Base-by-base conservation (phyloP, 2,888 invertebrate species). In the Euproctis similis region DNA sequence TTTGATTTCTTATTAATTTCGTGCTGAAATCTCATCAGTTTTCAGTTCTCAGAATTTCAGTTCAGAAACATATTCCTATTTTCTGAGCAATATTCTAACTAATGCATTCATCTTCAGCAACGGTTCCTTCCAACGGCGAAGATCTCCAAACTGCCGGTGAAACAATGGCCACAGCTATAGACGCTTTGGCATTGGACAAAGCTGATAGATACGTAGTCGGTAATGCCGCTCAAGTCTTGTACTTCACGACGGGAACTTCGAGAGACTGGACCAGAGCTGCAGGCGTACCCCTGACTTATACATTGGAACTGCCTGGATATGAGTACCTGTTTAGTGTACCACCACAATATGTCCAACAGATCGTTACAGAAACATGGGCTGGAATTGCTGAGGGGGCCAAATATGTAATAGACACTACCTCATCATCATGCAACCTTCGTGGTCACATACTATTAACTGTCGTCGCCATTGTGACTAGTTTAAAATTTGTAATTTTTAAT, bases 261-360 rank as follows among this genome's bases (percentile, higher is more conserved):
- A 87, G 89, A 38, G 92, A 92, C 62, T 92, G 89, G 86, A 88
- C 89, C 0, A 85, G 86, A 41, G 88, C 77, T 8, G 78, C 70
- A 1, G 86, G 86, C 0, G 73, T 90, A 28, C 86, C 87, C 0
- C 69, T 89, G 16, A 82, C 89, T 0, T 90, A 89, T 48, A 91
- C 90, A 5, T 65, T 91, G 56, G 91, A 91, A 62, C 67, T 92
- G 31, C 90, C 90, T 0, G 87, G 86, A 14, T 90, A 89, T 35
- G 70, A 78, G 1, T 78, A 73, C 29, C 51, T 52, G 5, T 91
- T 91, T 59, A 48, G 88, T 38, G 87, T 89, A 0, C 86, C 87
- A 2, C 66, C 87, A 1, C 42, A 60, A 0, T 82, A 87, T 42
- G 86, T 90, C 23, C 35, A 72, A 26, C 81, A 86, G 21, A 85